A percentile compares a stretch with the other conserved stretches of the same genome.
phyloP scores from a whole-genome alignment of 1,140 invertebrate genomes.

The Aphelinus certus region DNA sequence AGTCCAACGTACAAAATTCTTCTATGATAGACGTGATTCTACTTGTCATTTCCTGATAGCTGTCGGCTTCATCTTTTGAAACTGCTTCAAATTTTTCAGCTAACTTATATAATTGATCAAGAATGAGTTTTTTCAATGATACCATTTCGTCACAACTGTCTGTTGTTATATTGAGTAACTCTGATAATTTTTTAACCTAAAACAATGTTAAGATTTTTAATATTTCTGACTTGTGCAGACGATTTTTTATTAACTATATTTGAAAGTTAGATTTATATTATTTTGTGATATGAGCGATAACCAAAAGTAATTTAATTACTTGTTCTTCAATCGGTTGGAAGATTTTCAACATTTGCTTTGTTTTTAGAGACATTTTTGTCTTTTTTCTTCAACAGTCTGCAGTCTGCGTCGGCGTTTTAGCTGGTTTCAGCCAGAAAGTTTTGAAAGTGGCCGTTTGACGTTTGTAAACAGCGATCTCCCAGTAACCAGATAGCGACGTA shows the following conservation, averaged over 20 bases:
- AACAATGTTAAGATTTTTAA: not conserved
- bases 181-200: conserved; percentile 49
- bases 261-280: no score
- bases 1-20: conserved; percentile 46
- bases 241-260: no score
- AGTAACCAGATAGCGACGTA: conserved; percentile 27
- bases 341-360: conserved; percentile 50
- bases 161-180: conserved; percentile 31
- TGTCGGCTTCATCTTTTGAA: conserved; percentile 43
- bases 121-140: conserved; percentile 41
- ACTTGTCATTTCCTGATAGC: conserved; percentile 49
- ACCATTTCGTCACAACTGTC: conserved; percentile 29
- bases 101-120: conserved; percentile 45
- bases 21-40: conserved; percentile 46
- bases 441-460: conserved; percentile 35
- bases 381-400: not conserved
- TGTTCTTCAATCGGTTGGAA: conserved; percentile 48
- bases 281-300: no score
- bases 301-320: conserved; percentile 41
- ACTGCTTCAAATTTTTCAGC: conserved; percentile 49
- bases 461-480: conserved; percentile 39
- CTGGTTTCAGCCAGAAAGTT: conserved; percentile 9
- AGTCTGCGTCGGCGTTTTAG: no score
- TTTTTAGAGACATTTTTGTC: conserved; percentile 51
- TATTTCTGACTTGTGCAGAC: no score